A percentile compares a stretch with the other conserved stretches of the same genome.
Evolutionary conservation across 2,888 invertebrate species (phyloP).

Genomic region (Molorchus minor): DNA sequence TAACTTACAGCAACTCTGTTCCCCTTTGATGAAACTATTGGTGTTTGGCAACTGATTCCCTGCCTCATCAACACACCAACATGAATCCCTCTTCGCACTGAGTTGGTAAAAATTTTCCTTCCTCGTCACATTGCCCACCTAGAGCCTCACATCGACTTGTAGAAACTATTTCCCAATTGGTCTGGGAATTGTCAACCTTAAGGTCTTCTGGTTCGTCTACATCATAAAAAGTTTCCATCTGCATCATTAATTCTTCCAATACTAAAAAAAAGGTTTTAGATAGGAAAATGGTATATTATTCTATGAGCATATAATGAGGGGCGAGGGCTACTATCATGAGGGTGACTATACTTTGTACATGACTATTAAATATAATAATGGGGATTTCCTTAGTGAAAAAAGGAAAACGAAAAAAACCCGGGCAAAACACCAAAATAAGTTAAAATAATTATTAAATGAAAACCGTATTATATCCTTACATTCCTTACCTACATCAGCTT

Average conservation of each 20-base stretch:
- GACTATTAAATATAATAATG: no score
- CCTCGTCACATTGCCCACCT: conserved; percentile 70
- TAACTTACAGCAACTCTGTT: conserved; percentile 67
- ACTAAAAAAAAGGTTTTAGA: conserved; percentile 60
- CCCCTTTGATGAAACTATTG: conserved; percentile 69
- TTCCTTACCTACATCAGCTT: conserved; percentile 67
- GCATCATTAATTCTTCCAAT: conserved; percentile 75
- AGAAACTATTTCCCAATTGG: conserved; percentile 51
- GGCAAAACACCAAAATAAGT: no score
- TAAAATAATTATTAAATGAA: no score
- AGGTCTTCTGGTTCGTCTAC: conserved; percentile 64
- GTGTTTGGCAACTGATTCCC: conserved; percentile 74
- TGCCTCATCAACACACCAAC: conserved; percentile 90
- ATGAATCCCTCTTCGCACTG: conserved; percentile 77
- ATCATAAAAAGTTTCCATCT: conserved; percentile 67
- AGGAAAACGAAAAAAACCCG: no score
- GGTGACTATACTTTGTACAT: no score
- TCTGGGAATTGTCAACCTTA: conserved; percentile 38
- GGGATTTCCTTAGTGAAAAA: no score
- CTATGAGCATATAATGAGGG: no score
- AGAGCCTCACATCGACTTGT: conserved; percentile 63
- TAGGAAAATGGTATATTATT: no score
- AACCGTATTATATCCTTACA: not conserved
- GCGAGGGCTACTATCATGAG: no score
- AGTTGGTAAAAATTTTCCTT: conserved; percentile 77